Evolutionary conservation across 2,888 invertebrate species (phyloP).

Genomic region (Heliothis peltigera): DNA sequence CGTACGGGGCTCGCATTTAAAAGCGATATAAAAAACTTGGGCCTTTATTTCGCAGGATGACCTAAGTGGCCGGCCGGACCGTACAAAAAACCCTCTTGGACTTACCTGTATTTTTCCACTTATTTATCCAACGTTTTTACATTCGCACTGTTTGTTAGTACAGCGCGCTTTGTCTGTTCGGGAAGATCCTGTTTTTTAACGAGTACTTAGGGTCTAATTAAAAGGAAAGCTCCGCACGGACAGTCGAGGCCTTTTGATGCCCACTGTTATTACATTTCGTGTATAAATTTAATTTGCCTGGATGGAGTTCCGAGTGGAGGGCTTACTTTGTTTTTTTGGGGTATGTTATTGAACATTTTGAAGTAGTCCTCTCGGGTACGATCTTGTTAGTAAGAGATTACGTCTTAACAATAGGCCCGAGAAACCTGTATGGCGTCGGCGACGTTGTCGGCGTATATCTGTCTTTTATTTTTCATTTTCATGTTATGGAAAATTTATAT

Average conservation of each 20-base stretch:
- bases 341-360: constrained; percentile 77
- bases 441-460: constrained; percentile 14
- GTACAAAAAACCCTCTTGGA: constrained; percentile 88
- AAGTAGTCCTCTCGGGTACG: constrained; percentile 70
- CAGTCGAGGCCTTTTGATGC: constrained; percentile 89
- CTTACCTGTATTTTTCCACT: constrained; percentile 90
- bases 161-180: constrained; percentile 86
- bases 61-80: constrained; percentile 89
- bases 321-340: constrained; percentile 76
- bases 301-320: constrained; percentile 85
- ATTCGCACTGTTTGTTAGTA: constrained; percentile 88
- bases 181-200: constrained; percentile 89
- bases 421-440: constrained; percentile 25
- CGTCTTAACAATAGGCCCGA: constrained; percentile 47
- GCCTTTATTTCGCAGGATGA: constrained; percentile 89
- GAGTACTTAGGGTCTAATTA: constrained; percentile 90
- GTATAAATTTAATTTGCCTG: constrained; percentile 88
- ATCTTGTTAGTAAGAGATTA: constrained; percentile 64
- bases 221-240: constrained; percentile 88
- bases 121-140: constrained; percentile 89
- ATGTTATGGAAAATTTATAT: neutral
- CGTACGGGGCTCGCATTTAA: constrained; percentile 88
- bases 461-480: constrained; percentile 11
- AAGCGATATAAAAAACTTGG: constrained; percentile 89
- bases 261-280: constrained; percentile 87